phyloP scores from a whole-genome alignment of 1,140 invertebrate species.

The Cyclargus thomasi region DNA sequence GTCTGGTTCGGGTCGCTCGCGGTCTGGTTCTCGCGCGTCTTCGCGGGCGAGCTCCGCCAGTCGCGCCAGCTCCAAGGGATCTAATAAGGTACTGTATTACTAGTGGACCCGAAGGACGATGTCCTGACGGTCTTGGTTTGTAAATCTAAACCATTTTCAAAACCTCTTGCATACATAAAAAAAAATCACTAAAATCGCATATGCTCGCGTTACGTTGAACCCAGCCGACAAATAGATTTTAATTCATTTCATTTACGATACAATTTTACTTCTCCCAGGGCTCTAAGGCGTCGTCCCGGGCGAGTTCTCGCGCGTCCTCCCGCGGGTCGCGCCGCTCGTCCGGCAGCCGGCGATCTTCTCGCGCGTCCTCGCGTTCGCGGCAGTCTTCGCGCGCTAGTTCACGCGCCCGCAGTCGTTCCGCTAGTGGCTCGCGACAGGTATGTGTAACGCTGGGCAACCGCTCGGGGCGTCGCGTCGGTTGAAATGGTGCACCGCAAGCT shows the following conservation, averaged over 20 bases:
- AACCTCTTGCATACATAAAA: no score
- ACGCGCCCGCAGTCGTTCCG: conserved; percentile 57
- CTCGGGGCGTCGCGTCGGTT: no score
- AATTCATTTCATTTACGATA: no score
- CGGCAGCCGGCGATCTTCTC: conserved; percentile 20
- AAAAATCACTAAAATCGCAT: no score
- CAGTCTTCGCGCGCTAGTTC: conserved; percentile 33
- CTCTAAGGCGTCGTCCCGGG: conserved; percentile 52
- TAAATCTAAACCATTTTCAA: no score
- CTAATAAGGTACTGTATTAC: conserved; percentile 41
- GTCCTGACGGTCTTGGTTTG: no score
- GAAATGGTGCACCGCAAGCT: no score
- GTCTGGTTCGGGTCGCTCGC: conserved; percentile 33
- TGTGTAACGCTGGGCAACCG: no score
- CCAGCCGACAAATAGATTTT: no score
- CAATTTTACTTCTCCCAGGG: conserved; percentile 30
- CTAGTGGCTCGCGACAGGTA: conserved; percentile 63
- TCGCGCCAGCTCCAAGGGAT: conserved; percentile 49
- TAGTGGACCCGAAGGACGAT: no score
- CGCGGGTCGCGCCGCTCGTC: conserved; percentile 42
- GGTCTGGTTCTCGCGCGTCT: conserved; percentile 47
- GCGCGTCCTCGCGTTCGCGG: conserved; percentile 44
- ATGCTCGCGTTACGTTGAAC: no score
- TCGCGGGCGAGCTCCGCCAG: conserved; percentile 46
- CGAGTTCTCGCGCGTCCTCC: conserved; percentile 51